Evolutionary conservation across 2,888 invertebrate species (phyloP).

Genomic region (Gortyna flavago): DNA sequence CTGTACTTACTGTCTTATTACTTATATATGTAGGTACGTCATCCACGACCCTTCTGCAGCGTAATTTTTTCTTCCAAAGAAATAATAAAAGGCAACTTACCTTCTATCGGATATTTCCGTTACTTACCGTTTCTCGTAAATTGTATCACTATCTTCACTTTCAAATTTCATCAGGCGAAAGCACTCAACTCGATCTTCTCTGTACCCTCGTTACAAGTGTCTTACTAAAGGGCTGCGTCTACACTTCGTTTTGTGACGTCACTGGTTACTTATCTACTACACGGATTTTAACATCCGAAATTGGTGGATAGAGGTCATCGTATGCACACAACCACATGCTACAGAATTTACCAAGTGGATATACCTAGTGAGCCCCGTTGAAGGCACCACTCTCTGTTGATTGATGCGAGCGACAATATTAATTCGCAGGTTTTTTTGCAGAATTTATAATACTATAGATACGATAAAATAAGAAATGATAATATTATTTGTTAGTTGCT

Average conservation of each 20-base stretch:
- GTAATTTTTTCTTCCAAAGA: background rate
- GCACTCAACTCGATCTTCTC: slow-evolving; percentile 57
- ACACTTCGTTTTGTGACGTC: slow-evolving; percentile 22
- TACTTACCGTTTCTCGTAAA: slow-evolving; percentile 55
- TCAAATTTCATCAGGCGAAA: slow-evolving; percentile 65
- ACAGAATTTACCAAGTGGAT: background rate
- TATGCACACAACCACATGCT: background rate
- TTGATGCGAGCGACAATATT: background rate
- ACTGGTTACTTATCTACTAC: background rate
- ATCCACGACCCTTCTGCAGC: no score
- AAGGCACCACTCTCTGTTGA: background rate
- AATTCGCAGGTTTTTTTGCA: background rate
- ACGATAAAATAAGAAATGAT: background rate
- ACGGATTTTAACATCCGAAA: slow-evolving; percentile 8
- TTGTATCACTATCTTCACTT: slow-evolving; percentile 57
- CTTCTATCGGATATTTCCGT: slow-evolving; percentile 26
- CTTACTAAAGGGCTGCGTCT: slow-evolving; percentile 19
- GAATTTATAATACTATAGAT: background rate
- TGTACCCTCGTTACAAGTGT: slow-evolving; percentile 41
- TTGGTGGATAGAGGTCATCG: no score
- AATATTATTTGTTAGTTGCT: background rate
- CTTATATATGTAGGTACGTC: background rate
- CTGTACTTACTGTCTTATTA: background rate
- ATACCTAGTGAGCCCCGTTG: background rate
- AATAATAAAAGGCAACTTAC: slow-evolving; percentile 23